Conservation (phyloP, 92 coral and sea anemone genomes). For the Parazoanthus darwini region DNA sequence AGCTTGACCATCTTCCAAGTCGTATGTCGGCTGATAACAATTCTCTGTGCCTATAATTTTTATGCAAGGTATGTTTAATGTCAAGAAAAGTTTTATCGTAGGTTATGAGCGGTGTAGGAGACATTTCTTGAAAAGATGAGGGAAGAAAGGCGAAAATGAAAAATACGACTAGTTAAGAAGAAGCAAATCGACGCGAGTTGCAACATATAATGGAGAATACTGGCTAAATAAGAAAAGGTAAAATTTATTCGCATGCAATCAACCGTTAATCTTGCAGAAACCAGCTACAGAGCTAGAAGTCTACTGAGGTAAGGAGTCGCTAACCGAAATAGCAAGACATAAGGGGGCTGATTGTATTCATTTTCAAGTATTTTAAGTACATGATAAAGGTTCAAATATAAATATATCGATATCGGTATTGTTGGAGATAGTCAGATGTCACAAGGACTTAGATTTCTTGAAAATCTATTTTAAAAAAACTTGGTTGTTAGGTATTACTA, state of each 20-base stretch:
- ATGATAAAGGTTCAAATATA: too few species aligned
- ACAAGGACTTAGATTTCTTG: too few species aligned
- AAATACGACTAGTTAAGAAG: not conserved
- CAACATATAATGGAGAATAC: not conserved
- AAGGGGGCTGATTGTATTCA: not conserved
- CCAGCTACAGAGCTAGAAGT: not conserved
- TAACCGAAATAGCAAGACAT: not conserved
- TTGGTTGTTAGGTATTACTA: too few species aligned
- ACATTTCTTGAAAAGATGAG: not conserved
- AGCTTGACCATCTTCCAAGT: not conserved
- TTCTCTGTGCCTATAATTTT: conserved; percentile 17
- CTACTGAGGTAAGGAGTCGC: not conserved
- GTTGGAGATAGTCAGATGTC: too few species aligned
- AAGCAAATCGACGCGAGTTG: not conserved
- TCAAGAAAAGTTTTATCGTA: not conserved
- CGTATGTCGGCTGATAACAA: not conserved
- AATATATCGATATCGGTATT: too few species aligned
- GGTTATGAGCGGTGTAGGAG: not conserved
- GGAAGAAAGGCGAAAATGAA: too few species aligned
- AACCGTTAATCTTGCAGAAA: not conserved
- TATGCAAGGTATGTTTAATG: not conserved
- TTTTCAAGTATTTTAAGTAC: too few species aligned
- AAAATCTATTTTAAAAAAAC: too few species aligned
- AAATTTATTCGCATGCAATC: not conserved
- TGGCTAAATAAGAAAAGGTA: too few species aligned